Conservation (phyloP, 2,888 invertebrate genomes). For the Drosophila flavopinicola region DNA sequence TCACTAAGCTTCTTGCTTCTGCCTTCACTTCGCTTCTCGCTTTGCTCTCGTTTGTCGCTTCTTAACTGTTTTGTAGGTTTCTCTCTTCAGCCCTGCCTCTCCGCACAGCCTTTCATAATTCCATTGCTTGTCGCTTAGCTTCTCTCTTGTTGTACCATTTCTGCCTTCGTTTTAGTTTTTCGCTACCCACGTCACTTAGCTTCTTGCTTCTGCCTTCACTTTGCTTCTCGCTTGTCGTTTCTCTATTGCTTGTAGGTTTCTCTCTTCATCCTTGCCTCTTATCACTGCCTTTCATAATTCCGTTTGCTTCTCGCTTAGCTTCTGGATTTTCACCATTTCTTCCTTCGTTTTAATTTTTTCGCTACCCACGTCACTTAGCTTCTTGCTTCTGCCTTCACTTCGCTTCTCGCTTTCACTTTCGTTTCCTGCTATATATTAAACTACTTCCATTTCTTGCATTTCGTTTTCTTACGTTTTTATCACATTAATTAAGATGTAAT, state of each 20-base stretch:
- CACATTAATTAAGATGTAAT: neutral
- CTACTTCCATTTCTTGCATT: neutral
- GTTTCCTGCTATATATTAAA: too few species aligned
- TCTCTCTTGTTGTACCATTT: neutral
- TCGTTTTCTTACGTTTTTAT: neutral
- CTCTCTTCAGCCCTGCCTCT: neutral
- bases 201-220: neutral
- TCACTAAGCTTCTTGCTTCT: too few species aligned
- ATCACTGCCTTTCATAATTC: neutral
- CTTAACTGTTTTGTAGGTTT: neutral
- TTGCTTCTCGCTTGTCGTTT: slow-evolving; percentile 7
- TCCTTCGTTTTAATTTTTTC: neutral
- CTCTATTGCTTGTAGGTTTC: neutral
- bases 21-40: slow-evolving; percentile 3
- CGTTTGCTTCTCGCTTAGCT: neutral
- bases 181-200: too few species aligned
- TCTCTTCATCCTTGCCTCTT: neutral
- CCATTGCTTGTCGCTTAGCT: neutral
- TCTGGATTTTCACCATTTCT: neutral
- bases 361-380: too few species aligned
- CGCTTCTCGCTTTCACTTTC: slow-evolving; percentile 3
- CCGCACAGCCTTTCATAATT: neutral
- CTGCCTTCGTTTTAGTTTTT: neutral
- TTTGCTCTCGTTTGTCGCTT: neutral
- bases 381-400: neutral